Conservation (phyloP, 2,113 vertebrate genomes). For the Rhinolophus sinicus region DNA sequence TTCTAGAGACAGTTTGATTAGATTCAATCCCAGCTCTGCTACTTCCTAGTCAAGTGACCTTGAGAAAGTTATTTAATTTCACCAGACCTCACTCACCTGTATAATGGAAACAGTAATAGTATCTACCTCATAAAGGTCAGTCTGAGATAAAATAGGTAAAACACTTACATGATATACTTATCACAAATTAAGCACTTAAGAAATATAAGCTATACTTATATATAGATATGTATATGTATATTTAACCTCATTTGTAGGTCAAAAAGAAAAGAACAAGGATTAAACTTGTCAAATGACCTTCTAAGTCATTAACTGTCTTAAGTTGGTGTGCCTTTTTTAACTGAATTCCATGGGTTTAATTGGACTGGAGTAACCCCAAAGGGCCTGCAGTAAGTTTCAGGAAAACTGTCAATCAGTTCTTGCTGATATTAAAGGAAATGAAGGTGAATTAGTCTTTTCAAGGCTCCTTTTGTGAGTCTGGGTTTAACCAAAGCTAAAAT, state of each 20-base stretch:
- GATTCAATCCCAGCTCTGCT: neutral
- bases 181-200: neutral
- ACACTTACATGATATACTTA: neutral
- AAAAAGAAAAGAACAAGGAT: neutral
- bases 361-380: neutral
- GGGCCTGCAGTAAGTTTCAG: neutral
- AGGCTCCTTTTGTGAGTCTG: neutral
- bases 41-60: neutral
- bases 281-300: neutral
- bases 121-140: neutral
- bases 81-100: neutral
- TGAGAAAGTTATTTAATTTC: neutral
- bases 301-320: neutral
- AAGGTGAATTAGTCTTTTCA: neutral
- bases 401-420: neutral
- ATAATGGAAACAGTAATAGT: neutral
- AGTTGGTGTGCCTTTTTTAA: neutral
- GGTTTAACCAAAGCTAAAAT: neutral
- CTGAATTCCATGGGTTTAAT: neutral
- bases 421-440: neutral
- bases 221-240: neutral
- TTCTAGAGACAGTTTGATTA: neutral
- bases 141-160: neutral
- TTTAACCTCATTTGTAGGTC: neutral
- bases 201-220: neutral